Evolutionary conservation across 2,113 vertebrate species (phyloP).

Genomic region (Capreolus pygargus): DNA sequence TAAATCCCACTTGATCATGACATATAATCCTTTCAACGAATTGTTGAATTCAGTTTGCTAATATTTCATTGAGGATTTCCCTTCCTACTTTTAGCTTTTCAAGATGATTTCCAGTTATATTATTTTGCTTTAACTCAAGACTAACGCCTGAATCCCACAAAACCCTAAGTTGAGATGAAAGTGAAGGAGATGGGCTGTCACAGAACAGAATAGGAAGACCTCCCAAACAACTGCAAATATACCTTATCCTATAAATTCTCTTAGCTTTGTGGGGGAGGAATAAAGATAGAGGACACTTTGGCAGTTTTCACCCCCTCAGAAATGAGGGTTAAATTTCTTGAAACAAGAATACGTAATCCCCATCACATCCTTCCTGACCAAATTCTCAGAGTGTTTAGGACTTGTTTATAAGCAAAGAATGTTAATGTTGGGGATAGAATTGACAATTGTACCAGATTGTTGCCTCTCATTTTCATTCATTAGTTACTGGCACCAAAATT

Average conservation of each 20-base stretch:
- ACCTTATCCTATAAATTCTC: not conserved
- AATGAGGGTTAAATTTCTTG: not conserved
- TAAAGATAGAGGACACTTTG: not conserved
- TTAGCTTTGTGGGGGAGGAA: not conserved
- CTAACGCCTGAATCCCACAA: not conserved
- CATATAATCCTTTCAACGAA: not conserved
- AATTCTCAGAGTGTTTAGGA: not conserved
- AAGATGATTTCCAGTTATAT: not conserved
- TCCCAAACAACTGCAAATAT: not conserved
- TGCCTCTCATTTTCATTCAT: not conserved
- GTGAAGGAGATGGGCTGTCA: not conserved
- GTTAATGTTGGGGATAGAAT: not conserved
- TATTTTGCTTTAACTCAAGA: not conserved
- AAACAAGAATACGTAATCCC: not conserved
- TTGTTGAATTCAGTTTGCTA: not conserved
- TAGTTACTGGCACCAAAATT: not conserved
- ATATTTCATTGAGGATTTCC: not conserved
- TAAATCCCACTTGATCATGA: not conserved
- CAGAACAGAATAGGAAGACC: not conserved
- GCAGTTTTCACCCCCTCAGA: not conserved
- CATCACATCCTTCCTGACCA: not conserved
- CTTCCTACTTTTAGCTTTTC: not conserved
- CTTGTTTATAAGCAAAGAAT: constrained; percentile 2
- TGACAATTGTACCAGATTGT: not conserved
- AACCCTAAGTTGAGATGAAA: not conserved